phyloP scores from a whole-genome alignment of 2,113 vertebrate genomes.

The Hippocampus abdominalis region DNA sequence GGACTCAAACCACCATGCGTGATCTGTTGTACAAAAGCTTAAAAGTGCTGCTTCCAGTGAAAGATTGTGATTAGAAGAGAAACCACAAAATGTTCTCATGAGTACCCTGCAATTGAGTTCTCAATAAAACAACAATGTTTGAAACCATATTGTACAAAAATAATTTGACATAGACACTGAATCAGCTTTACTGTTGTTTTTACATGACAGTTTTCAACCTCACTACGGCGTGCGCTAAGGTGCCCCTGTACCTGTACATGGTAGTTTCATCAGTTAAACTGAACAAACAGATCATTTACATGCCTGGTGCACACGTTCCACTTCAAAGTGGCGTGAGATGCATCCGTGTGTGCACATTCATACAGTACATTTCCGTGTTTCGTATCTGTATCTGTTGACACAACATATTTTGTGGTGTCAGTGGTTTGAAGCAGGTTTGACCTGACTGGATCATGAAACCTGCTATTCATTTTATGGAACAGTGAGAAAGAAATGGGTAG shows the following conservation, averaged over 20 bases:
- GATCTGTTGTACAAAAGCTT: background rate
- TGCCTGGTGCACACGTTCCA: constrained; percentile 31
- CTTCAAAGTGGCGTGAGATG: background rate
- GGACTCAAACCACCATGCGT: background rate
- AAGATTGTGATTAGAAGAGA: background rate
- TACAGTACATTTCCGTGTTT: constrained; percentile 16
- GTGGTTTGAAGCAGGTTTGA: constrained; percentile 53
- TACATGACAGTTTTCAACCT: background rate
- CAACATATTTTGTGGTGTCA: constrained; percentile 52
- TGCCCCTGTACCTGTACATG: background rate
- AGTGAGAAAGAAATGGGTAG: background rate
- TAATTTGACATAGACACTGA: background rate
- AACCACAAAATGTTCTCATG: background rate
- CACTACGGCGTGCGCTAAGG: background rate
- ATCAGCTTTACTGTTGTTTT: background rate
- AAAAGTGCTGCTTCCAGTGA: background rate
- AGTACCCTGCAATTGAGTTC: background rate
- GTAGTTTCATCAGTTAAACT: constrained; percentile 57
- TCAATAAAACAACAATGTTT: background rate
- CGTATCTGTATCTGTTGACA: constrained; percentile 58
- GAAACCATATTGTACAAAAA: background rate
- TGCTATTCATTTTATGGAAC: constrained; percentile 12
- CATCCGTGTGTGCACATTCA: constrained; percentile 5
- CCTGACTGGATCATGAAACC: constrained; percentile 43
- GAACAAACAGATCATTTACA: constrained; percentile 45